Conservation (phyloP, 1,140 invertebrate genomes). For the Streblospio benedicti region DNA sequence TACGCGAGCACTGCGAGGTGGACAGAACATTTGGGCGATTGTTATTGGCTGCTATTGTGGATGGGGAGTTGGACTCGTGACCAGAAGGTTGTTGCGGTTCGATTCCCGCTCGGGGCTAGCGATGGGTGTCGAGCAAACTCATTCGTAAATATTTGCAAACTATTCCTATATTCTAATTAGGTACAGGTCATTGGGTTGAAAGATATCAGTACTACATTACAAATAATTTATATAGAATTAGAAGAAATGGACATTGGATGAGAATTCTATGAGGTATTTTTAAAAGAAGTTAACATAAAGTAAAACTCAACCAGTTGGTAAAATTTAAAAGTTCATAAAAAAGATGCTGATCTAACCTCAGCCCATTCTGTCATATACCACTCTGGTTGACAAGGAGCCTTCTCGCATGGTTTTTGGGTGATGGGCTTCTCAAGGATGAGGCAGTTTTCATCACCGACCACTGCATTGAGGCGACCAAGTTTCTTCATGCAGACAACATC, state of each 20-base stretch:
- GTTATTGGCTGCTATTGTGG: too few species aligned
- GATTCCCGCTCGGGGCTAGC: too few species aligned
- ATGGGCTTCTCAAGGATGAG: constrained; percentile 27
- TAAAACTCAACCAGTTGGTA: neutral
- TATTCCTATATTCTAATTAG: too few species aligned
- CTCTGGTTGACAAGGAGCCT: constrained; percentile 28
- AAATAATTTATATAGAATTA: neutral
- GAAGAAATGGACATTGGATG: neutral
- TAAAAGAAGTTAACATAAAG: neutral
- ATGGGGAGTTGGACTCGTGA: too few species aligned
- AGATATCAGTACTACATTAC: neutral
- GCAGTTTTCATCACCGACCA: constrained; percentile 34
- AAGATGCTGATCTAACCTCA: constrained; percentile 29
- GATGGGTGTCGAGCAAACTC: too few species aligned
- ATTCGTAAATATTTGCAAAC: too few species aligned
- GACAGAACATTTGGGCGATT: neutral
- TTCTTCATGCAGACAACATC: constrained; percentile 41
- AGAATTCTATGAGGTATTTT: neutral
- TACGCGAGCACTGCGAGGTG: constrained; percentile 19
- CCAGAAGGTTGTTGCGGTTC: too few species aligned
- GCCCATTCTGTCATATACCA: constrained; percentile 42
- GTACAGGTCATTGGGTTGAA: too few species aligned
- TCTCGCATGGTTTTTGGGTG: constrained; percentile 23
- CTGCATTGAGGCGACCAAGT: constrained; percentile 22
- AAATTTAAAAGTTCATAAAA: too few species aligned